Base-by-base conservation (phyloP, 2,888 invertebrate species). In the Megaustenia siamemsis region DNA sequence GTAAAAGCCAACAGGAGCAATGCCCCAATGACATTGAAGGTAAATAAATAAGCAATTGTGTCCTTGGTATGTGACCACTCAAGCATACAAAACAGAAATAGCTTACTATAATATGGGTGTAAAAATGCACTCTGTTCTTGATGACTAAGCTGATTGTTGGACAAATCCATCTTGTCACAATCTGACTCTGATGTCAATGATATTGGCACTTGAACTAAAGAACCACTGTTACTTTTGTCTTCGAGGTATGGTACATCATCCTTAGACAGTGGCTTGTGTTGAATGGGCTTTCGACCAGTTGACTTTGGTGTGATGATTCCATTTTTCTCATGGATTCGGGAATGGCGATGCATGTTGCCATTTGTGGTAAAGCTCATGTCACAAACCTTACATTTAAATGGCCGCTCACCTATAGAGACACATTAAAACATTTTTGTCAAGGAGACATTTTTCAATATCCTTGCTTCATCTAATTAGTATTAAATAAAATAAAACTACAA, bases 311-410 rank as follows among this genome's bases (percentile, higher is more conserved):
- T 43, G 18, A 43, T 24, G 12, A 56, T 63, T 35, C 84, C 84
- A 56, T 83, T 83, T 60, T 84, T 84, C 63, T 79, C 95, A 93
- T 96, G 96, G 2, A 96, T 96, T 86, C 97, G 95, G 95, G 96
- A 96, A 93, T 97, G 97, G 63, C 97, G 95, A 92, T 97, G 97
- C 97, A 97, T 97, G 94, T 97, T 97, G 43, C 97, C 97, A 93
- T 97, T 97, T 24, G 97, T 97, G 56, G 97, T 97, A 94, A 97
- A 97, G 66, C 97, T 96, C 94, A 97, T 96, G 83, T 96, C 96
- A 94, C 97, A 97, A 90, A 96, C 95, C 91, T 96, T 96, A 93
- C 97, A 97, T 90, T 96, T 96, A 94, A 97, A 97, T 3, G 97
- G 97, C 18, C 97, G 95, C 92, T 97, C 97, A 28, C 96, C 97